A percentile compares a stretch with the other conserved stretches of the same genome.
These are phyloP conservation scores for Brevipalpus yothersi DNA, from an alignment of 1,140 invertebrate species.

Conservation along the genomic window DNA sequence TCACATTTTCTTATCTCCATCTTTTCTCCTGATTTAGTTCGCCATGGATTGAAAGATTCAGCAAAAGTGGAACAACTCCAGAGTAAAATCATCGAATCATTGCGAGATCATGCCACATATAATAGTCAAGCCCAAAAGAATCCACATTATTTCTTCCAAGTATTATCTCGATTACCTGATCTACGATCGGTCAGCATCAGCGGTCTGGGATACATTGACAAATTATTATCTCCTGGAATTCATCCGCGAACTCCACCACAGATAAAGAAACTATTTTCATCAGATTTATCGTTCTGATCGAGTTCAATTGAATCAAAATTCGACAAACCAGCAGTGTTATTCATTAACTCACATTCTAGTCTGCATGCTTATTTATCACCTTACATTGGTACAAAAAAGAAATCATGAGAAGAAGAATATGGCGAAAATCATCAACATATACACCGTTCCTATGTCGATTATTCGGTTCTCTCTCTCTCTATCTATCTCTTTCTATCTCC, in stretches of 20 bases:
- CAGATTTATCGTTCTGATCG: conserved; percentile 59
- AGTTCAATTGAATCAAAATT: not conserved
- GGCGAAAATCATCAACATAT: no score
- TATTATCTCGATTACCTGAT: conserved; percentile 70
- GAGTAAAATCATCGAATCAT: conserved; percentile 76
- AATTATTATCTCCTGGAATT: conserved; percentile 55
- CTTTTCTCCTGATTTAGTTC: conserved; percentile 33
- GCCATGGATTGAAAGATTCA: conserved; percentile 70
- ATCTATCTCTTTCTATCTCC: no score
- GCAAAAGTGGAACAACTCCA: conserved; percentile 74
- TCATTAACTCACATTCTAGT: not conserved
- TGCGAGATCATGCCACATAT: conserved; percentile 81
- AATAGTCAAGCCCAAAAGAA: conserved; percentile 64
- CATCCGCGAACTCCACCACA: conserved; percentile 43
- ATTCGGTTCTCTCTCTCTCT: no score
- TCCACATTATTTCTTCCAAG: conserved; percentile 66
- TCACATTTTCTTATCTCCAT: not conserved
- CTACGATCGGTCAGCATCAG: conserved; percentile 68
- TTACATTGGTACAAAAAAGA: not conserved
- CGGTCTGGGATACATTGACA: conserved; percentile 65
- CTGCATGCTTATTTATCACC: not conserved
- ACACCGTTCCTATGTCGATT: no score
- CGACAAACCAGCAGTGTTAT: not conserved
- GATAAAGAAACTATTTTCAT: conserved; percentile 81
- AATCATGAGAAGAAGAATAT: no score